Percentiles rank a stretch among this genome's conserved stretches.
These are phyloP conservation scores for Thamnophis elegans DNA, from an alignment of 2,797 vertebrate species.

Conservation along the genomic window DNA sequence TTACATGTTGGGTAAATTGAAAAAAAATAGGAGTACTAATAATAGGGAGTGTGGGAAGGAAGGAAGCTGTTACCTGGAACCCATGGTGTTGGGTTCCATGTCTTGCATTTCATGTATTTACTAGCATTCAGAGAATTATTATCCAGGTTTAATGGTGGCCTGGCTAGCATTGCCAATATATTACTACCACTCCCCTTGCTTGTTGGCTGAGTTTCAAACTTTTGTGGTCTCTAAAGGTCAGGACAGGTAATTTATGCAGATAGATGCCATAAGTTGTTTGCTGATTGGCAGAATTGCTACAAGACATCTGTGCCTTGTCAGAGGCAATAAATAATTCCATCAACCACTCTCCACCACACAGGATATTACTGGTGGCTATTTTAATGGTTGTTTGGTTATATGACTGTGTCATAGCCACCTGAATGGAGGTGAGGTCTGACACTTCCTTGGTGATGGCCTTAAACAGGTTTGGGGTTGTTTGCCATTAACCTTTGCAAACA, in stretches of 20 bases:
- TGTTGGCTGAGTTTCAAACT: background rate
- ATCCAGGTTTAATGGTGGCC: slow-evolving; percentile 37
- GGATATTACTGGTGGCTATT: slow-evolving; percentile 2
- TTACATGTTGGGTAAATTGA: background rate
- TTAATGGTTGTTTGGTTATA: background rate
- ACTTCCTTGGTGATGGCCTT: slow-evolving; percentile 41
- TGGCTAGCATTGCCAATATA: background rate
- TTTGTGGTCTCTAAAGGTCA: background rate
- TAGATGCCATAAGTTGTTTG: background rate
- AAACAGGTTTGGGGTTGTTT: slow-evolving; percentile 43
- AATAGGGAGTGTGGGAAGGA: background rate
- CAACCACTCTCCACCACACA: background rate
- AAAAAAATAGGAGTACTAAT: background rate
- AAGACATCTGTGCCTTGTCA: background rate
- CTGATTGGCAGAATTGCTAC: slow-evolving; percentile 26
- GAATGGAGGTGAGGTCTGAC: slow-evolving; percentile 7
- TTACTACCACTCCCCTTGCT: background rate
- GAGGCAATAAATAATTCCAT: slow-evolving; percentile 34
- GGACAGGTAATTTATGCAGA: background rate
- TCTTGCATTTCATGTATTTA: fast-evolving
- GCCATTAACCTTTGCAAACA: background rate
- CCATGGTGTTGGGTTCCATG: background rate
- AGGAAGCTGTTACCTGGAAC: background rate
- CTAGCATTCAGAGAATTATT: background rate
- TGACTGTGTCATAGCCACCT: background rate